These are phyloP conservation scores for Rhipidura dahli DNA, from an alignment of 2,113 vertebrate genomes.

Conservation along the genomic window DNA sequence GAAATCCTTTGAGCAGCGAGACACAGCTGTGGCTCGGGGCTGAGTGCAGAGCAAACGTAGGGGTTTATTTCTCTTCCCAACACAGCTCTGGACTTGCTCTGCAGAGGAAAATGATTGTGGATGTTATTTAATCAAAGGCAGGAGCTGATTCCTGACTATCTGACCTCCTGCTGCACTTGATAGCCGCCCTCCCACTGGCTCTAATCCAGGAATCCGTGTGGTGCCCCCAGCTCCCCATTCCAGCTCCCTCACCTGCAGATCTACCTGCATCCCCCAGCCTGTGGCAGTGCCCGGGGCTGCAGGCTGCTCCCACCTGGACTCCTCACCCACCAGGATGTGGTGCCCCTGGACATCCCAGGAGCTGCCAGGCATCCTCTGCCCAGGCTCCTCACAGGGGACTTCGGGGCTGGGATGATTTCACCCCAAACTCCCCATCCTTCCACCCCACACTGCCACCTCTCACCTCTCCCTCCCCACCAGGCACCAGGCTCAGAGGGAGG, in stretches of 20 bases:
- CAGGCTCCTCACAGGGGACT: fast-evolving
- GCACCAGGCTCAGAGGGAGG: not conserved
- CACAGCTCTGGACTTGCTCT: not conserved
- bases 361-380: not conserved
- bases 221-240: not conserved
- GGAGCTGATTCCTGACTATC: not conserved
- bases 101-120: not conserved
- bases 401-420: not conserved
- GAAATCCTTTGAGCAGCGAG: conserved; percentile 51
- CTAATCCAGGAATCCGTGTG: not conserved
- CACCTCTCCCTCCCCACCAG: not conserved
- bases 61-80: not conserved
- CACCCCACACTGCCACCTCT: not conserved
- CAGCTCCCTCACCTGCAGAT: not conserved
- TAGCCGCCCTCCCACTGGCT: not conserved
- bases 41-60: not conserved
- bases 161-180: not conserved
- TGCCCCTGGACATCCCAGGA: not conserved
- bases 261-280: not conserved
- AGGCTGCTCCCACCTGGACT: not conserved
- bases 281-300: not conserved
- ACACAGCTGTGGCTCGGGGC: not conserved
- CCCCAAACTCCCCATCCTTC: not conserved
- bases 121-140: not conserved
- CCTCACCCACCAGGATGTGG: not conserved